Conservation (phyloP, 1,140 invertebrate genomes). For the Tetraneura akinire region DNA sequence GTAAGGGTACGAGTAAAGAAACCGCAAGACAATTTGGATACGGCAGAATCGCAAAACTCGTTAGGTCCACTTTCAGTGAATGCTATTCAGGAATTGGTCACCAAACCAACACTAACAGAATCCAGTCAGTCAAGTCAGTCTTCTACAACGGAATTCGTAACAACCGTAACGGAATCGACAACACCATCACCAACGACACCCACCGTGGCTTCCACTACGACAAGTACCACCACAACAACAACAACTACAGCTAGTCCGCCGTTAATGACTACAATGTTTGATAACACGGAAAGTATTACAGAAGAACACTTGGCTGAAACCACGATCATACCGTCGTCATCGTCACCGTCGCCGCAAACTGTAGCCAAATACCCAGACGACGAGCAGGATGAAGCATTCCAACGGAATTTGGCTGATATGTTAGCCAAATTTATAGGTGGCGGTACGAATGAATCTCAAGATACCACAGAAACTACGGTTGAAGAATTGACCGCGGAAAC, state of each 20-base stretch:
- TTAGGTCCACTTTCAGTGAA: constrained; percentile 59
- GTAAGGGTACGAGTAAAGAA: constrained; percentile 62
- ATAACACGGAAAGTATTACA: constrained; percentile 52
- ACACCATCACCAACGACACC: background rate
- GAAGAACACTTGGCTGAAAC: constrained; percentile 15
- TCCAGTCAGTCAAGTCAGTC: constrained; percentile 52
- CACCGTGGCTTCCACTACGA: background rate
- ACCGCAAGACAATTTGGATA: constrained; percentile 67
- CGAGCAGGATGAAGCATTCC: constrained; percentile 41
- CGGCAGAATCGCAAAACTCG: constrained; percentile 68
- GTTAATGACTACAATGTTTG: constrained; percentile 53
- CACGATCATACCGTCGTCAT: background rate
- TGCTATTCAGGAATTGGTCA: constrained; percentile 56
- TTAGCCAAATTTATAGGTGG: constrained; percentile 35
- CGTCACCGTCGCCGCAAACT: background rate
- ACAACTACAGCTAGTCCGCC: constrained; percentile 26
- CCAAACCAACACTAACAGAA: constrained; percentile 55
- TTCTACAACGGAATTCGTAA: background rate
- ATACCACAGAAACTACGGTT: constrained; percentile 29
- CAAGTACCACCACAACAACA: background rate
- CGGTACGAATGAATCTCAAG: background rate
- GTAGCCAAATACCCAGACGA: background rate
- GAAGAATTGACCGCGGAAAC: constrained; percentile 33
- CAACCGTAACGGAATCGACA: background rate
- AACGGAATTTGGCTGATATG: constrained; percentile 39